Evolutionary conservation across 2,113 vertebrate species (phyloP).

Genomic region (Synchiropus splendidus): DNA sequence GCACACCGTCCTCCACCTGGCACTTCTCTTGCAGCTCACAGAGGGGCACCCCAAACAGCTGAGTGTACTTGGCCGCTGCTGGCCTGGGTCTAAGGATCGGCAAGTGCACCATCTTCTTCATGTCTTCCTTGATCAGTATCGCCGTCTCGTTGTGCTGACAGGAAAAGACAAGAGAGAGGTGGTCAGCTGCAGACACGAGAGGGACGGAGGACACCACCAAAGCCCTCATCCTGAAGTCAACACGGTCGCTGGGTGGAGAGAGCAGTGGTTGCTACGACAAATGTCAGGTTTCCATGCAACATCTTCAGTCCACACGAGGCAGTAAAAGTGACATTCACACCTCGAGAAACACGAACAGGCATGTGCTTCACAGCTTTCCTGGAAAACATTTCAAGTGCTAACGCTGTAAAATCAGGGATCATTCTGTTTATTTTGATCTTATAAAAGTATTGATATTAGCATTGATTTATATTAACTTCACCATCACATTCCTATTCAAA

Average conservation of each 20-base stretch:
- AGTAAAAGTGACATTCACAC: constrained; percentile 9
- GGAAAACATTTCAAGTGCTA: too few species aligned
- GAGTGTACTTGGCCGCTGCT: constrained; percentile 13
- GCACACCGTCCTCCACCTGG: constrained; percentile 71
- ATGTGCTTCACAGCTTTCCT: too few species aligned
- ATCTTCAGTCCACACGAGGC: constrained; percentile 32
- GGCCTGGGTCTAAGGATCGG: constrained; percentile 62
- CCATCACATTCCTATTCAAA: too few species aligned
- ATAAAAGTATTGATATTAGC: too few species aligned
- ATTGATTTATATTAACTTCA: too few species aligned
- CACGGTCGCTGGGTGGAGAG: not conserved
- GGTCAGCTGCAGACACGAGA: too few species aligned
- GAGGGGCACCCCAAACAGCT: constrained; percentile 73
- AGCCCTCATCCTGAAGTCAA: too few species aligned
- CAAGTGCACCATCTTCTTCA: constrained; percentile 77
- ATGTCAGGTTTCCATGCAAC: constrained; percentile 59
- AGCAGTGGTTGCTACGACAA: constrained; percentile 53
- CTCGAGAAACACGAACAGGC: constrained; percentile 5
- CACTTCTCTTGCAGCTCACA: constrained; percentile 69
- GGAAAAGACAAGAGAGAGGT: constrained; percentile 10
- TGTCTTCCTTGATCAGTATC: constrained; percentile 79
- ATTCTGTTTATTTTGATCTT: too few species aligned
- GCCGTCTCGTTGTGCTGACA: constrained; percentile 81
- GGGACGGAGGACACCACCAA: too few species aligned
- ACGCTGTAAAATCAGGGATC: too few species aligned